Evolutionary conservation across 2,797 vertebrate species (phyloP).

Genomic region (Poecilia picta): DNA sequence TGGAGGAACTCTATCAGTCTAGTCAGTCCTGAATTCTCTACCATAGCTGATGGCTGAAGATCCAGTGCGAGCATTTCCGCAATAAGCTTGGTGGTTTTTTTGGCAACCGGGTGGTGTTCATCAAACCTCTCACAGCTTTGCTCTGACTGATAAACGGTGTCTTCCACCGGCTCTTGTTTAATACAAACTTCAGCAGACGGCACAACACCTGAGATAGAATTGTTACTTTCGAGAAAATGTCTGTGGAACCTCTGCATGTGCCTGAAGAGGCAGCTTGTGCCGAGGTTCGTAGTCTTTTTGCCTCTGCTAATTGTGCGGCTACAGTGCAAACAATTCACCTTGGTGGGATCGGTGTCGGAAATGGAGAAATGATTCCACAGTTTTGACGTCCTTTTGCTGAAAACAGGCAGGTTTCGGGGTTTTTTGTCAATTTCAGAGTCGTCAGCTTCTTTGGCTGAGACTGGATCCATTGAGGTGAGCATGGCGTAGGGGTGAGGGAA

Average conservation of each 20-base stretch:
- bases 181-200: constrained; percentile 80
- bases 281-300: constrained; percentile 97
- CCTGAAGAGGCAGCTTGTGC: constrained; percentile 95
- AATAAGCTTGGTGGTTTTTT: constrained; percentile 97
- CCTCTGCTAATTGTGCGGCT: constrained; percentile 97
- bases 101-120: constrained; percentile 94
- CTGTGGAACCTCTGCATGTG: constrained; percentile 96
- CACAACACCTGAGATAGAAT: constrained; percentile 85
- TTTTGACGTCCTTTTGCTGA: constrained; percentile 98
- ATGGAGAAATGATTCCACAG: constrained; percentile 99
- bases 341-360: constrained; percentile 93
- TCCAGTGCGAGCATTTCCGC: constrained; percentile 99
- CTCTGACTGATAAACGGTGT: constrained; percentile 78
- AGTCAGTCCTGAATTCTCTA: constrained; percentile 93
- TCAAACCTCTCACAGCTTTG: constrained; percentile 87
- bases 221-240: constrained; percentile 88
- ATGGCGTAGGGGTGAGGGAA: constrained; percentile 84
- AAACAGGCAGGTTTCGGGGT: constrained; percentile 82
- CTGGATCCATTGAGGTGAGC: constrained; percentile 82
- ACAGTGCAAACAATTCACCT: constrained; percentile 97
- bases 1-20: constrained; percentile 94
- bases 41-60: constrained; percentile 95
- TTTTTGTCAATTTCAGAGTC: constrained; percentile 80
- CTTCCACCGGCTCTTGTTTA: constrained; percentile 82
- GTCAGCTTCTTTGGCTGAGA: constrained; percentile 83